Evolutionary conservation across 2,888 invertebrate species (phyloP).

Genomic region (Eueremaeus valkanovi): DNA sequence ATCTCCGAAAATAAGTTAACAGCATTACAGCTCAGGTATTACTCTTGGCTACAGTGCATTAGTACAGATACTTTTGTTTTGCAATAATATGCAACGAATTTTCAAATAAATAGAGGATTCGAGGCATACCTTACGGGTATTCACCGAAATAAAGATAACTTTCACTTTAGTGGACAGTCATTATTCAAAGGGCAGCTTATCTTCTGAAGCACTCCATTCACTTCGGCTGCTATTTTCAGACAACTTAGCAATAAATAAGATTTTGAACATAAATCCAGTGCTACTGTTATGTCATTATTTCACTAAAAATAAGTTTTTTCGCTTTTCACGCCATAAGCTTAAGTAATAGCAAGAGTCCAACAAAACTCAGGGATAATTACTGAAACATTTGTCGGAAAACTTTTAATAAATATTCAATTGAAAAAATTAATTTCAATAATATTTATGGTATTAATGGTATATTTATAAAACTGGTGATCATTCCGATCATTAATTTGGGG

Average conservation of each 20-base stretch:
- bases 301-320: conserved; percentile 10
- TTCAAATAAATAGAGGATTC: background rate
- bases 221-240: background rate
- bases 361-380: background rate
- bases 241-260: conserved; percentile 15
- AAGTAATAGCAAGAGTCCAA: background rate
- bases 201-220: background rate
- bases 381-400: background rate
- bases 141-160: conserved; percentile 5
- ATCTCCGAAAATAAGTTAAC: conserved; percentile 5
- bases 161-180: conserved; percentile 25
- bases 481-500: no score
- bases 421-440: no score
- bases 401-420: no score
- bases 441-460: no score
- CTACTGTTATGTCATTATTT: conserved; percentile 13
- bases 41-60: background rate
- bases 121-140: background rate
- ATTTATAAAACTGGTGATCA: no score
- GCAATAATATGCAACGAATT: background rate
- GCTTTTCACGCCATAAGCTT: background rate
- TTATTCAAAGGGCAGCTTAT: conserved; percentile 22
- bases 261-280: background rate
- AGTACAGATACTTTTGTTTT: background rate
- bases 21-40: background rate